Evolutionary conservation across 2,888 invertebrate species (phyloP), one percentile per base, ranked within the genome.

Genomic region (Glaucopsyche alexis): DNA sequence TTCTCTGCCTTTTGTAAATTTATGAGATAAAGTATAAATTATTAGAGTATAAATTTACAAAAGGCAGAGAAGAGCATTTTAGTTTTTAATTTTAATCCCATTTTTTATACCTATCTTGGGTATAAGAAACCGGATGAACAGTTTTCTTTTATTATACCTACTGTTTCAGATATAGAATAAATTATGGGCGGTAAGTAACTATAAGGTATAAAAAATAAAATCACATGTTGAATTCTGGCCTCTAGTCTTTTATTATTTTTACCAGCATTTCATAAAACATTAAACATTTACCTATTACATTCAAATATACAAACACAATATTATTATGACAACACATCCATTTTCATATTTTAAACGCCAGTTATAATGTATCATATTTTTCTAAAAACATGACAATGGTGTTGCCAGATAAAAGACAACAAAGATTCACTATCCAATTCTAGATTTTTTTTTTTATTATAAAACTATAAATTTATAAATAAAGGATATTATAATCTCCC

Each of bases 261-360:
- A 75, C 69, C 77, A 74, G 78, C 72, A 55, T 71, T 29, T 74
- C 77, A 76, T 75, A 79, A 76, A 78, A 79, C 78, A 77, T 77
- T 76, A 77, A 75, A 75, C 74, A 75, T 75, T 60, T 60, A n/a
- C n/a, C n/a, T n/a, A 76, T 74, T 72, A 78, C 74, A 76, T 77
- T 76, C 79, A 78, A 77, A 78, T 77, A 79, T 79, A 79, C 76
- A 79, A 78, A 80, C 74, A 81, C 74, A 74, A 73, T 72, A 19
- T 16, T 52, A 16, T 16, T 60, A 47, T 13, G 66, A 72, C 72
- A 66, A 65, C 29, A 45, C 69, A 69, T 29, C 8, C 42, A 65
- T 40, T 47, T 45, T 47, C 29, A 69, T 29, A 47, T 42, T 60
- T 40, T 40, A 19, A 71, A 71, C 16, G 19, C 47, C 2, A 40